Base-by-base conservation (phyloP, 2,797 vertebrate species). In the Catharus ustulatus region DNA sequence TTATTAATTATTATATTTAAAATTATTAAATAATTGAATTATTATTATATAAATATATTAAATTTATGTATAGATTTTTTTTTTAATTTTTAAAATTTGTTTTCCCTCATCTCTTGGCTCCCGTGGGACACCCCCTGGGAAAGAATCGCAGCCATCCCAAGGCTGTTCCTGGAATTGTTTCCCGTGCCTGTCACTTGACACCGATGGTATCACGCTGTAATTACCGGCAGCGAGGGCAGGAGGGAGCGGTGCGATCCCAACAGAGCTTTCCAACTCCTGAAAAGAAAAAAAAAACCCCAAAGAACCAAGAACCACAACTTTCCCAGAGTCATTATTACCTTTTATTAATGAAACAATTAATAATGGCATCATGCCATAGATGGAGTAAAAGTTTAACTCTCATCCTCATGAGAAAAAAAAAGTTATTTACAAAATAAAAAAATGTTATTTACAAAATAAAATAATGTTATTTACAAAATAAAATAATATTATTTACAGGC, bases 121-220 rank as follows among this genome's bases (percentile, higher is more conserved):
- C 62, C 6, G 0, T 24, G 46, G 34, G 52, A 72, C 57, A 63
- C 30, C 1, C 64, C 71, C 86, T 84, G 88, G 74, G 84, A 93
- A 93, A 1, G 3, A 36, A 5, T 38, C 26, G 52, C 76, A 42
- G 58, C 38, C 11, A 40, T 86, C 49, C 3, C 1, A 34, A 6
- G 1, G 17, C 8, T 62, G 36, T 82, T 93, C 87, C 93, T 88
- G 93, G 84, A 84, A 95, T 79, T 87, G 92, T 93, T 90, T 87
- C 87, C 77, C 42, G 46, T 66, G 59, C 29, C 88, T 73, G 93
- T 54, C 84, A 90, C 22, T 89, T 1, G 62, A 85, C 66, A 43
- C 77, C 46, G 96, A 96, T 89, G 77, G 8, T 93, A 89, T 94
- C 92, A 5, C 0, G 0, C 42, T 32, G 80, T 7, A 63, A 89